These are phyloP conservation scores for Eidolon dupreanum DNA, from an alignment of 2,797 vertebrate genomes.

Conservation along the genomic window DNA sequence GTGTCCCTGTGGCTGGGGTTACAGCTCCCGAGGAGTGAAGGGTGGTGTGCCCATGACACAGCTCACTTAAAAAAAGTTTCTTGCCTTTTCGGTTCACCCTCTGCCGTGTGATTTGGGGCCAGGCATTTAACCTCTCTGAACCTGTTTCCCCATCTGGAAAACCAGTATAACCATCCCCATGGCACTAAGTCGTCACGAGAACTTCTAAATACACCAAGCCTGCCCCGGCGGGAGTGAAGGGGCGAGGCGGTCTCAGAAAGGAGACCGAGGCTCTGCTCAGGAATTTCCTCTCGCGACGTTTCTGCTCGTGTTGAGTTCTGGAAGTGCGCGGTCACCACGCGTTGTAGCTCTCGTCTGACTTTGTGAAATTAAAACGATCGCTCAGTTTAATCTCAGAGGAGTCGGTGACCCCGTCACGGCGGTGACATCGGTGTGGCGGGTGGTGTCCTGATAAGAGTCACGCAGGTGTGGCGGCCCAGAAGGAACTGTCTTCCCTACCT, in stretches of 20 bases:
- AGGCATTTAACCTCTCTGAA: neutral
- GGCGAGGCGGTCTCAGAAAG: too few species aligned
- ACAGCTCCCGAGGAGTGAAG: neutral
- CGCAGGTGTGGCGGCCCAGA: neutral
- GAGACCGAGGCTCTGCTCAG: too few species aligned
- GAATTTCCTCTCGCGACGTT: neutral
- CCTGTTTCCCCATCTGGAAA: neutral
- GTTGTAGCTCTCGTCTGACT: neutral
- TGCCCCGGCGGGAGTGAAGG: neutral
- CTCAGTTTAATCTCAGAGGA: neutral
- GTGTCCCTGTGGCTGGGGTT: neutral
- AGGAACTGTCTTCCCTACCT: neutral
- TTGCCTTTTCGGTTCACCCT: fast-evolving
- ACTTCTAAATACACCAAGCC: neutral
- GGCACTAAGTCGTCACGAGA: neutral
- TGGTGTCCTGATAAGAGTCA: neutral
- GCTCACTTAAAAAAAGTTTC: too few species aligned
- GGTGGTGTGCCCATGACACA: fast-evolving
- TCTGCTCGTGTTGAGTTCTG: fast-evolving
- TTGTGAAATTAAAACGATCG: neutral
- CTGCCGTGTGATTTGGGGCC: neutral
- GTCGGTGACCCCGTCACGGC: neutral
- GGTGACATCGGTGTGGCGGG: neutral
- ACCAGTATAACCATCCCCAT: fast-evolving
- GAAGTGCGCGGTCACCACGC: neutral